phyloP scores from a whole-genome alignment of 2,888 invertebrate species.

The Synanthedon formicaeformis region DNA sequence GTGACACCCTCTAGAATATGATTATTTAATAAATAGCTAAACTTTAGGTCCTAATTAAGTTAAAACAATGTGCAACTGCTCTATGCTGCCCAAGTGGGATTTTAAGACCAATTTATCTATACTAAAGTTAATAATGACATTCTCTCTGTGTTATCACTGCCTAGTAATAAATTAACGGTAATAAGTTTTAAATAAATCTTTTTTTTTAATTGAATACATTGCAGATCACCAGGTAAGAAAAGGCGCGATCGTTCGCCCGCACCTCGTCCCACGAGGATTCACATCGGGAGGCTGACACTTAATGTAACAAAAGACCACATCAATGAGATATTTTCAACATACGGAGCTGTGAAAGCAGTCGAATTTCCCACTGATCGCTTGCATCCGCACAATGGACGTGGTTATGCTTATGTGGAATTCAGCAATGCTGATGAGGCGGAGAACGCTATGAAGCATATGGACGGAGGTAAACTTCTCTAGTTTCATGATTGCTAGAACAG shows the following conservation, averaged over 20 bases:
- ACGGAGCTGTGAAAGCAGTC: slow-evolving; percentile 86
- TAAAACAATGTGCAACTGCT: no score
- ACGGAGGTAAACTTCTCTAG: slow-evolving; percentile 78
- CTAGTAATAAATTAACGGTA: no score
- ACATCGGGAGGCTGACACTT: slow-evolving; percentile 91
- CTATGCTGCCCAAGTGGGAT: no score
- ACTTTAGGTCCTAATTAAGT: no score
- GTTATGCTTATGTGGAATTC: slow-evolving; percentile 96
- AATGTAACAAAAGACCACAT: slow-evolving; percentile 94
- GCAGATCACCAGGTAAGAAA: slow-evolving; percentile 73
- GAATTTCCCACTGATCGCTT: slow-evolving; percentile 91
- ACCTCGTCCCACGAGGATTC: slow-evolving; percentile 92
- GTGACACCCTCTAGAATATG: no score
- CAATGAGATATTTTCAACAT: slow-evolving; percentile 90
- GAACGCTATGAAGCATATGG: slow-evolving; percentile 99
- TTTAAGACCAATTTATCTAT: no score
- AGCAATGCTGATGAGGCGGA: slow-evolving; percentile 95
- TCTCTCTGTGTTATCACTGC: no score
- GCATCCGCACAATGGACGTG: slow-evolving; percentile 89
- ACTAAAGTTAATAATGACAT: no score
- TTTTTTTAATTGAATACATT: neutral
- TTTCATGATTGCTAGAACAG: neutral
- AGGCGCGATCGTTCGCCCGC: slow-evolving; percentile 88
- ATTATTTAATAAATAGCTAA: no score
- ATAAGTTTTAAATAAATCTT: neutral